Base-by-base conservation (phyloP, 2,113 vertebrate species). In the Callospermophilus lateralis region DNA sequence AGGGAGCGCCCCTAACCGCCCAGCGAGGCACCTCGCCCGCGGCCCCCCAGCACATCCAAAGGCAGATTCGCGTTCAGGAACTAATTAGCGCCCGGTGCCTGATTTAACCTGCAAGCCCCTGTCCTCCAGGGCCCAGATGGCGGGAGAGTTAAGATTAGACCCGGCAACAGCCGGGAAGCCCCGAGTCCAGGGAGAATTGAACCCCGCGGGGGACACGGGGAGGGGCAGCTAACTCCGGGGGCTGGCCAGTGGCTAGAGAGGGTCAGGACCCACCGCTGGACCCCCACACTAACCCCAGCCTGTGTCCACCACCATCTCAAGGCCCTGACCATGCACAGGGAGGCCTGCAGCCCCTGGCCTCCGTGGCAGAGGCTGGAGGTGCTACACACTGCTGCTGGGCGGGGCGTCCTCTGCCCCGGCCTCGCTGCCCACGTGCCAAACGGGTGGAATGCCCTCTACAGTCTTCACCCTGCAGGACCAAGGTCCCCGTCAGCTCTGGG, bases 11-110 rank as follows among this genome's bases (percentile, higher is more conserved):
- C 1, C 0, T 0, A 58, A 11, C 22, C 10, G 39, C 12, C 51
- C 90, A 76, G 3, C 1, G 80, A 84, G n/a, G n/a, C 34, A 22
- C 19, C 61, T 67, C 73, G 32, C 65, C 39, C 34, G 58, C 42
- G 7, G 88, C 78, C 68, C 37, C 15, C 94, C 72, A n/a, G 70
- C 45, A 63, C 16, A 19, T 42, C 89, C 97, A 80, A 74, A 5
- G 0, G 45, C 34, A 63, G 48, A 63, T 81, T 89, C 85, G n/a
- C 86, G 63, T 58, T 93, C 48, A 15, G 20, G 96, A 89, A 39
- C 93, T 97, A 97, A 96, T 93, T 96, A 95, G 97, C 87, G 83
- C n/a, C 92, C 51, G 7, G 45, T 4, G 24, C 89, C 93, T 0
- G 2, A 94, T 80, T 90, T 79, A 95, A 91, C 97, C 93, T 97